Conservation (phyloP, 2,888 invertebrate species). For the Drosophila subquinaria region DNA sequence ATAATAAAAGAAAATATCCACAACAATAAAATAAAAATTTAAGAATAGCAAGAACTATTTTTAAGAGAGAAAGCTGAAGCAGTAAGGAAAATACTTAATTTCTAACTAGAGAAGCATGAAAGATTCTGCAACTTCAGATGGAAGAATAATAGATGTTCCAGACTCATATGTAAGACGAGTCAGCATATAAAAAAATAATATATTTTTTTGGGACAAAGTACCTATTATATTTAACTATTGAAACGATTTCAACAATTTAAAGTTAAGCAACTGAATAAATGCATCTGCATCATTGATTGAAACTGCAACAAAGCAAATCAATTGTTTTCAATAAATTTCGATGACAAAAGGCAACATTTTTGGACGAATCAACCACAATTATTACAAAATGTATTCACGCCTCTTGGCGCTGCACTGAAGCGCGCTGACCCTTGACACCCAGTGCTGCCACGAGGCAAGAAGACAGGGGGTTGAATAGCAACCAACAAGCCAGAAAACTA, state of each 20-base stretch:
- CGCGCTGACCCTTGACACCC: constrained; percentile 70
- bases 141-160: background rate
- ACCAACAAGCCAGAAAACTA: constrained; percentile 26
- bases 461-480: constrained; percentile 6
- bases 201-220: background rate
- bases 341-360: constrained; percentile 44
- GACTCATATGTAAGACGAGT: too few species aligned
- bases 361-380: constrained; percentile 16
- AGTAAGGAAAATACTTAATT: background rate
- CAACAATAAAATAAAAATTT: background rate
- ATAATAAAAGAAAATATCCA: background rate
- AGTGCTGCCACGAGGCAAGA: constrained; percentile 21
- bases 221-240: background rate
- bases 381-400: background rate
- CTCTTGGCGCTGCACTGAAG: constrained; percentile 39
- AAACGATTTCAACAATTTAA: background rate
- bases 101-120: too few species aligned
- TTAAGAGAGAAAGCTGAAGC: background rate
- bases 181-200: background rate
- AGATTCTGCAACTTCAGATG: background rate
- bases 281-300: constrained; percentile 17
- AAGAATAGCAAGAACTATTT: background rate
- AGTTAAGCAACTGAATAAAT: constrained; percentile 1
- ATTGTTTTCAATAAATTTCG: constrained; percentile 24
- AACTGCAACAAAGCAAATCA: constrained; percentile 34